Evolutionary conservation across 2,888 invertebrate species (phyloP).

Genomic region (Dicranocentrus wangi): DNA sequence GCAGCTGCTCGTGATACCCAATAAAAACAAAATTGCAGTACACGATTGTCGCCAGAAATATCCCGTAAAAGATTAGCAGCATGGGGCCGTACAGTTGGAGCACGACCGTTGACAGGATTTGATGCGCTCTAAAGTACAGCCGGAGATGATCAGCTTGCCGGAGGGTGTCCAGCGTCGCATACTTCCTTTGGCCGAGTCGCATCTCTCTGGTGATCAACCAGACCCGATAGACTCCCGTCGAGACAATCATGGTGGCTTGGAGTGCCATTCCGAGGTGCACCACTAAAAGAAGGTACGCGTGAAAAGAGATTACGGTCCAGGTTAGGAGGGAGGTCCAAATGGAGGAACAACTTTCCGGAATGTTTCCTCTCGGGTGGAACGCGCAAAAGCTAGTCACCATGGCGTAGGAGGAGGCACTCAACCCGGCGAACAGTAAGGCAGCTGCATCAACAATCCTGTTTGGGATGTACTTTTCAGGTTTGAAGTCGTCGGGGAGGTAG

Average conservation of each 20-base stretch:
- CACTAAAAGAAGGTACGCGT: neutral
- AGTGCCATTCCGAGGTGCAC: neutral
- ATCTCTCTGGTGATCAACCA: neutral
- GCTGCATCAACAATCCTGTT: neutral
- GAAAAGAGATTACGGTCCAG: neutral
- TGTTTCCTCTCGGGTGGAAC: too few relatives aligned
- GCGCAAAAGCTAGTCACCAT: too few relatives aligned
- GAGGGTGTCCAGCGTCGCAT: neutral
- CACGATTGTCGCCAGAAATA: neutral
- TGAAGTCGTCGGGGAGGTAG: too few relatives aligned
- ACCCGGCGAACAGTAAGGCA: neutral
- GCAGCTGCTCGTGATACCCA: neutral
- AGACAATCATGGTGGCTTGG: neutral
- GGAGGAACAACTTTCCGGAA: neutral
- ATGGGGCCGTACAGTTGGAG: neutral
- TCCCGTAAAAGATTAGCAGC: neutral
- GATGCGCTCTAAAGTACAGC: neutral
- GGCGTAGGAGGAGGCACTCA: too few relatives aligned
- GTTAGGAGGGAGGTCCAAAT: neutral
- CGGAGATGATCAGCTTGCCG: neutral
- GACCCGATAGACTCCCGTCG: neutral
- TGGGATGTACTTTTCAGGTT: neutral
- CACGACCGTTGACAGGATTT: neutral
- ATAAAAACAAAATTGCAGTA: neutral
- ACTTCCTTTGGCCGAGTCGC: neutral